phyloP scores from a whole-genome alignment of 37 sponge, comb jelly and placozoan species.

The Crambe crambe region DNA sequence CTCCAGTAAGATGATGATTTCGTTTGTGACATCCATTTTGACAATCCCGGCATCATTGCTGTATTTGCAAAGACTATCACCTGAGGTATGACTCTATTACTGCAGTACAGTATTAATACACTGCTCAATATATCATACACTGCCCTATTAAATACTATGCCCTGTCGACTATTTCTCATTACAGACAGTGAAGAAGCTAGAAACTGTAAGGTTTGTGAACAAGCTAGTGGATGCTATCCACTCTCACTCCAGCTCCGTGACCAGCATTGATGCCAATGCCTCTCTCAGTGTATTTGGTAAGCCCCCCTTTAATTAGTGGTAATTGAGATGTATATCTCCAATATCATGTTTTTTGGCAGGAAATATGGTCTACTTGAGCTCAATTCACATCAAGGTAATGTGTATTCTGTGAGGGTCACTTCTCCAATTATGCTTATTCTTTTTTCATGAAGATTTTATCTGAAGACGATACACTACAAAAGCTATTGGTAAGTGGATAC shows the following conservation, averaged over 20 bases:
- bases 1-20: conserved; percentile 42
- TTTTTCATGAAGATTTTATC: not conserved
- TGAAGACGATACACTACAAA: not conserved
- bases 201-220: conserved; percentile 14
- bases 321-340: not conserved
- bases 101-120: too few relatives aligned
- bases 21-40: conserved; percentile 36
- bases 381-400: conserved; percentile 28
- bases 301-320: not conserved
- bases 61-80: conserved; percentile 46
- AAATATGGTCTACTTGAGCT: conserved; percentile 25
- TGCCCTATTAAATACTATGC: too few relatives aligned
- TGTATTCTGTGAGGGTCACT: not conserved
- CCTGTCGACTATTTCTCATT: conserved; percentile 5
- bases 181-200: conserved; percentile 26
- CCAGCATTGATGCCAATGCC: not conserved
- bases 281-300: conserved; percentile 29
- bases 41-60: conserved; percentile 55
- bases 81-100: conserved; percentile 55
- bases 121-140: too few relatives aligned
- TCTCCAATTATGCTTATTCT: not conserved
- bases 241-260: not conserved
- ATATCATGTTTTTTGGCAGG: not conserved
- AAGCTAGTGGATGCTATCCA: conserved; percentile 10
- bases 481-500: not conserved